Evolutionary conservation across 2,888 invertebrate genomes (phyloP), one percentile per base, ranked within the genome.

Genomic region (Apodemia arnacis): DNA sequence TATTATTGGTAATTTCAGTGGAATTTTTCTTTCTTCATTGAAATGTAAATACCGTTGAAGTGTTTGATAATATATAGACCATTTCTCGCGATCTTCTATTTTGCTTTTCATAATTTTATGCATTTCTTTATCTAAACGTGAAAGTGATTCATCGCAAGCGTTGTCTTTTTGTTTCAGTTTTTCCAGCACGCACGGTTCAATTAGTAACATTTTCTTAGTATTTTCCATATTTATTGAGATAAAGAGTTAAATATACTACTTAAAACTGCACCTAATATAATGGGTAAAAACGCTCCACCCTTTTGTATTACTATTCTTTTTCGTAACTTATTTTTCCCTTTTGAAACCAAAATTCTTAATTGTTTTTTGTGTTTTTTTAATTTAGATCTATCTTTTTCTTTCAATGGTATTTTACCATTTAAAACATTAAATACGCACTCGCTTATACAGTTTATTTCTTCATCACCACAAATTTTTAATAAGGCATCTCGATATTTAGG

Each of bases 261-360:
- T 24, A 88, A 54, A 41, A 85, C 54, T 54, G 88, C 41, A n/a
- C 80, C 63, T 54, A 83, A 74, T 13, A 86, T 80, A 18, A 86
- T 86, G 3, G 80, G 83, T 24, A 83, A 44, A 24, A 86, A 83
- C 13, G 83, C 77, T 27, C 80, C 82, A 1, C 81, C 84, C 31
- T 85, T 82, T 66, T 80, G 82, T 10, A 82, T 24, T 5, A 85
- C 63, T 27, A 83, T 38, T 24, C 21, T 72, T 78, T 83, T 86
- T 7, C 80, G 24, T n/a, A 83, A 21, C 2, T 24, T n/a, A 21
- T 4, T n/a, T 63, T 63, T 63, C 8, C 63, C 7, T 10, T 63
- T 63, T 21, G 21, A 21, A n/a, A 63, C 15, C 49, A 82, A 21
- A 41, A 80, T 77, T 49, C 85, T 38, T 49, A 86, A 31, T 21